Conservation (phyloP, 2,888 invertebrate genomes). For the Lycia hirtaria region DNA sequence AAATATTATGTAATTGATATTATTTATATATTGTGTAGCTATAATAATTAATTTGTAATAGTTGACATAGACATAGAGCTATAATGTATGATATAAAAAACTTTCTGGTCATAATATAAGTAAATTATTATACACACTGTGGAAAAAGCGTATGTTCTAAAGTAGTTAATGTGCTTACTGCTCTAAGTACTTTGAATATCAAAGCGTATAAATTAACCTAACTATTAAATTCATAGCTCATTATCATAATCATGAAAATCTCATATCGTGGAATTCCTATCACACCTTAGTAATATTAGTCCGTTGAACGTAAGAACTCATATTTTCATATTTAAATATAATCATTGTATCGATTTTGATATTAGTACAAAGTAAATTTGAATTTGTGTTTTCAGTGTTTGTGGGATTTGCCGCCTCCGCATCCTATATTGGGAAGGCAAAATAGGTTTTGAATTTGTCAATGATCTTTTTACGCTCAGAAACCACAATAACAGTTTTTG, state of each 20-base stretch:
- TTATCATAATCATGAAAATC: background rate
- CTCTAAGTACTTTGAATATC: conserved; percentile 31
- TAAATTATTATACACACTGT: conserved; percentile 49
- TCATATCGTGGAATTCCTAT: background rate
- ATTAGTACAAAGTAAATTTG: no score
- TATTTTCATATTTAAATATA: background rate
- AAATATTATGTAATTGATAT: background rate
- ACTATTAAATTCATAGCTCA: conserved; percentile 24
- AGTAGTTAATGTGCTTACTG: conserved; percentile 75
- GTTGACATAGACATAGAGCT: background rate
- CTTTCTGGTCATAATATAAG: conserved; percentile 34
- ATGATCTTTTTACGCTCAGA: no score
- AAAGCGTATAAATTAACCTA: conserved; percentile 36
- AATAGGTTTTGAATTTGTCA: no score
- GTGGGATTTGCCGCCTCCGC: no score
- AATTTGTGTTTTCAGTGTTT: no score
- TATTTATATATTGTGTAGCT: background rate
- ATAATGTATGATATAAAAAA: conserved; percentile 27
- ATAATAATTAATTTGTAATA: background rate
- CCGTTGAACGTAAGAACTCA: background rate
- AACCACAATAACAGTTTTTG: no score
- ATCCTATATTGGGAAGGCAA: no score
- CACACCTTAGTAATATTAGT: background rate
- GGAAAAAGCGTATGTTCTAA: conserved; percentile 82
- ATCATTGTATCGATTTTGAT: no score